Evolutionary conservation across 2,888 invertebrate genomes (phyloP).

Genomic region (Ephialtes manifestator): DNA sequence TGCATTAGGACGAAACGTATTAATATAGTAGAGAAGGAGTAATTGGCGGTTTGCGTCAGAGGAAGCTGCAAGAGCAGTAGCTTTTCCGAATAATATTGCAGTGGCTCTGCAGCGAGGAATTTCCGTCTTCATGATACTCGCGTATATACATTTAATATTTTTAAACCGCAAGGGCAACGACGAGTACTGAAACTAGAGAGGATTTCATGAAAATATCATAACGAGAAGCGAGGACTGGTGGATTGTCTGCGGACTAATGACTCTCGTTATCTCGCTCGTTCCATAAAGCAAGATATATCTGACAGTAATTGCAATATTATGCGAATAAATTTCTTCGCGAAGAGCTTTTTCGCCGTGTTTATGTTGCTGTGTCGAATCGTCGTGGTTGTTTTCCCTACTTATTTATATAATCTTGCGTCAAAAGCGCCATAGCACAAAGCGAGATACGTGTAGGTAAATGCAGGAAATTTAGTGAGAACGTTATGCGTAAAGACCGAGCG

Average conservation of each 20-base stretch:
- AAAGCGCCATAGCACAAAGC: constrained; percentile 2
- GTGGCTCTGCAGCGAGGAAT: neutral
- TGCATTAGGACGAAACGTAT: neutral
- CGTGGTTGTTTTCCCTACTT: neutral
- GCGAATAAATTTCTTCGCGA: constrained; percentile 22
- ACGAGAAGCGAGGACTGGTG: neutral
- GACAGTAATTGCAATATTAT: constrained; percentile 5
- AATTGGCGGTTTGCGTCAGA: constrained; percentile 2
- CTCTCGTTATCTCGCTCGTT: constrained; percentile 8
- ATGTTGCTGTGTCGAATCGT: neutral
- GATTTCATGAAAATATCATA: constrained; percentile 8
- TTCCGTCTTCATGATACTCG: neutral
- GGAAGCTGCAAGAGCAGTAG: neutral
- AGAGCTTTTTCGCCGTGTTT: neutral
- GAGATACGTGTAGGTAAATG: neutral
- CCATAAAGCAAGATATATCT: neutral
- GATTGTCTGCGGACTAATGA: constrained; percentile 4
- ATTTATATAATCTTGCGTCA: constrained; percentile 4
- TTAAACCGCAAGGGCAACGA: neutral
- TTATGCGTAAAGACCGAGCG: neutral
- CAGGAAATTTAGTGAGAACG: neutral
- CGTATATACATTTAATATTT: neutral
- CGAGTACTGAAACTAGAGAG: neutral
- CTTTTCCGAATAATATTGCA: constrained; percentile 8
- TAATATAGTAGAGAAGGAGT: constrained; percentile 8